phyloP scores from a whole-genome alignment of 2,113 vertebrate species.

The Morone saxatilis region DNA sequence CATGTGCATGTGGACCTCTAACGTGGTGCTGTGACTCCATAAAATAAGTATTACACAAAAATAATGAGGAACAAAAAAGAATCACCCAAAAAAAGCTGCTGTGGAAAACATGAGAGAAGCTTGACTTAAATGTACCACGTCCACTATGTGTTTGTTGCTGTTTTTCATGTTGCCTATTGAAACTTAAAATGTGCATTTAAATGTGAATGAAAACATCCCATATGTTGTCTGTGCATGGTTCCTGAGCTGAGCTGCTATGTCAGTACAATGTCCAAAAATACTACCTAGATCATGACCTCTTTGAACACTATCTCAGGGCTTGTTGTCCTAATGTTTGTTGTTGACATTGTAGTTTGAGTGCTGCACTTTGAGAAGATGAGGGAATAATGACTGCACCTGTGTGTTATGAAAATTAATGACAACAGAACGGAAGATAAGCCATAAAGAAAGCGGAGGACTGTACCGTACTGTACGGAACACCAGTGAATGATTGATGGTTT shows the following conservation, averaged over 20 bases:
- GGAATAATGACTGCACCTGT: constrained; percentile 4
- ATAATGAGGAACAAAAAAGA: background rate
- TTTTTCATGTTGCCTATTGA: constrained; percentile 21
- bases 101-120: background rate
- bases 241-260: constrained; percentile 42
- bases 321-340: constrained; percentile 56
- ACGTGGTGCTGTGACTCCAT: constrained; percentile 32
- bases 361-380: constrained; percentile 31
- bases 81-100: background rate
- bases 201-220: constrained; percentile 40
- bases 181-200: constrained; percentile 32
- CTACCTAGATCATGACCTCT: constrained; percentile 55
- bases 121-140: constrained; percentile 20
- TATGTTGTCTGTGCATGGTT: constrained; percentile 60
- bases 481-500: background rate
- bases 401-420: constrained; percentile 11
- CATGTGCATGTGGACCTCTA: background rate
- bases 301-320: constrained; percentile 77
- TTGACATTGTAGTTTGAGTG: constrained; percentile 17
- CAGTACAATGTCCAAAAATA: constrained; percentile 39
- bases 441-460: constrained; percentile 43
- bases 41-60: background rate
- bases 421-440: constrained; percentile 68
- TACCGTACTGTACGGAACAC: background rate
- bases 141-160: constrained; percentile 38